phyloP scores from a whole-genome alignment of 2,797 vertebrate genomes.

The Esox lucius region DNA sequence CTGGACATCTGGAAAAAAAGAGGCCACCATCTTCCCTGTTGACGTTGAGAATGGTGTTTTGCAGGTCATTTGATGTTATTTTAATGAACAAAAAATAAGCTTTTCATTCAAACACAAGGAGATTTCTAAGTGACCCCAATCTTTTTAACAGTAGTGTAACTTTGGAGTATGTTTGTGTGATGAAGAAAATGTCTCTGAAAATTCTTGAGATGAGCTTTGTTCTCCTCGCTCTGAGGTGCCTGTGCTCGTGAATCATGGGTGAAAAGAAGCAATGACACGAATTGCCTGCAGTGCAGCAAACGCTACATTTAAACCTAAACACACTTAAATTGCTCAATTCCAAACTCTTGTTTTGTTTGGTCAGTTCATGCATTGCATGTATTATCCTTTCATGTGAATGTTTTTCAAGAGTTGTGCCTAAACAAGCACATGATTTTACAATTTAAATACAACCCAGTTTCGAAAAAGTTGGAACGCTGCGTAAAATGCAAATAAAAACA shows the following conservation, averaged over 20 bases:
- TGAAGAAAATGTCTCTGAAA: slow-evolving; percentile 55
- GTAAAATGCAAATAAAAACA: too few species aligned
- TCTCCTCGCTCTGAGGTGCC: slow-evolving; percentile 51
- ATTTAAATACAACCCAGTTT: too few species aligned
- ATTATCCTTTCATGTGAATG: slow-evolving; percentile 22
- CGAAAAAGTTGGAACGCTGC: too few species aligned
- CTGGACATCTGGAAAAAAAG: too few species aligned
- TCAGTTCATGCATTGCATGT: slow-evolving; percentile 50
- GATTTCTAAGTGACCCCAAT: too few species aligned
- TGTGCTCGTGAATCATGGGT: slow-evolving; percentile 44
- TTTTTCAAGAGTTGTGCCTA: slow-evolving; percentile 13
- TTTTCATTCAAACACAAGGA: too few species aligned
- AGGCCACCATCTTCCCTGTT: too few species aligned
- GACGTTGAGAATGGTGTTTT: too few species aligned
- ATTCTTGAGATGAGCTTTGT: slow-evolving; percentile 21
- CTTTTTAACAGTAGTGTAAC: neutral
- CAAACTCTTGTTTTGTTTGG: slow-evolving; percentile 22
- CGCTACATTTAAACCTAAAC: slow-evolving; percentile 31
- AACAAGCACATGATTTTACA: slow-evolving; percentile 30
- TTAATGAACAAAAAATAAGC: too few species aligned
- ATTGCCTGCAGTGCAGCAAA: slow-evolving; percentile 37
- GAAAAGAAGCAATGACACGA: slow-evolving; percentile 43
- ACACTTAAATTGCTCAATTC: slow-evolving; percentile 36
- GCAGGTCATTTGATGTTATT: too few species aligned
- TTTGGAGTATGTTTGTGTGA: slow-evolving; percentile 56